Evolutionary conservation across 2,888 invertebrate genomes (phyloP), one percentile per base, ranked within the genome.

Genomic region (Latrodectus hesperus): DNA sequence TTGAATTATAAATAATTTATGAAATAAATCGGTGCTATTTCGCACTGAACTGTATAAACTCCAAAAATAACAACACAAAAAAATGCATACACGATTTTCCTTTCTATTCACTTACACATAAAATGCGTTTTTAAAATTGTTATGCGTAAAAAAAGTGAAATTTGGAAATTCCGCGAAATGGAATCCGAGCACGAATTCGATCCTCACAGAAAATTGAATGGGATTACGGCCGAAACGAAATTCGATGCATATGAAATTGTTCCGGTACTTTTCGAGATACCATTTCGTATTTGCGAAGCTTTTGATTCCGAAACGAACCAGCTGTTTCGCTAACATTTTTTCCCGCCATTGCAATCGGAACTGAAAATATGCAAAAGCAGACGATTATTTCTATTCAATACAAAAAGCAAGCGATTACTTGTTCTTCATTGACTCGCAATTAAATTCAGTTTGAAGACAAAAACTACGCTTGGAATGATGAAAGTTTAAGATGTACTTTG

Each of bases 1-100:
- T 71, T 16, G 49, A 38, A 52, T n/a, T 60, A 79, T 79, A 79
- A 79, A 79, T 79, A 55, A 79, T 79, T 79, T 79, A 79, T 79
- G 71, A 14, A 52, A 26, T 1, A 77, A 77, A 68, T 16, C 6
- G 68, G 38, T 38, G 38, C 38, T 38, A 55, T 71, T 55, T 55
- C 17, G n/a, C 38, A 71, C n/a, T n/a, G 16, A 79, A 38, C n/a
- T 60, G 60, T 16, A 60, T 60, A 60, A 16, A 60, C 12, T 12
- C 6, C 14, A 60, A 12, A n/a, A 60, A 60, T 60, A 12, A 60
- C 60, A 16, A 60, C 60, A 60, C 38, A 71, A 49, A 77, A 52
- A 77, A 67, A 52, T 38, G 79, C 38, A 17, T 55, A n/a, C 22
- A 49, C 53, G 16, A 26, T 70, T 79, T 77, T 64, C 49, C 5